Percentiles rank a stretch among this genome's conserved stretches.
phyloP scores from a whole-genome alignment of 2,797 vertebrate species.

The Sphenodon punctatus region DNA sequence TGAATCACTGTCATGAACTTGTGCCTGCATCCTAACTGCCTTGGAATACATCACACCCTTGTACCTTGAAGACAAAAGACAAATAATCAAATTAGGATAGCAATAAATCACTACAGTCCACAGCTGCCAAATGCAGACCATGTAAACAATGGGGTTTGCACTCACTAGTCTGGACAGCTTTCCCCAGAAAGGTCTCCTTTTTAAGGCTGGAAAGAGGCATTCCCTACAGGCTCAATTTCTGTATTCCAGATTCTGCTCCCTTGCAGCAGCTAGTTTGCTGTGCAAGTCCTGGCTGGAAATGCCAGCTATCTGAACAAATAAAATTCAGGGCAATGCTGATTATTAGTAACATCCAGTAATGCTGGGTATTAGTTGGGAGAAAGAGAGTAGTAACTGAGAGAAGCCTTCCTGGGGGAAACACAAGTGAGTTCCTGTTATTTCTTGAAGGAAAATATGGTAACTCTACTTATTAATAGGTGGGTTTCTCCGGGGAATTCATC shows the following conservation, averaged over 20 bases:
- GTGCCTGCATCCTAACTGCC: not conserved
- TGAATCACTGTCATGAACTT: constrained; percentile 49
- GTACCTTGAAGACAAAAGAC: constrained; percentile 4
- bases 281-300: not conserved
- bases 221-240: not conserved
- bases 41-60: not conserved
- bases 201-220: not conserved
- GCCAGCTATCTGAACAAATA: not conserved
- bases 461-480: not conserved
- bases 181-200: rapidly evolving
- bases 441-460: not conserved
- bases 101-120: not conserved
- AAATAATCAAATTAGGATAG: constrained; percentile 48
- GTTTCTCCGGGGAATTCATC: not conserved
- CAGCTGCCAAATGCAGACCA: not conserved
- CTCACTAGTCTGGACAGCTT: rapidly evolving
- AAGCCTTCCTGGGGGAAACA: not conserved
- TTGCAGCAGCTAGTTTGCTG: not conserved
- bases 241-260: not conserved
- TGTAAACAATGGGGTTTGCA: not conserved
- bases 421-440: rapidly evolving
- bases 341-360: not conserved
- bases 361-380: not conserved
- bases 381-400: not conserved
- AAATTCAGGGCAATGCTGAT: not conserved